A percentile compares a stretch with the other conserved stretches of the same genome.
These are phyloP conservation scores for Delphinapterus leucas DNA, from an alignment of 2,113 vertebrate genomes.

Conservation along the genomic window DNA sequence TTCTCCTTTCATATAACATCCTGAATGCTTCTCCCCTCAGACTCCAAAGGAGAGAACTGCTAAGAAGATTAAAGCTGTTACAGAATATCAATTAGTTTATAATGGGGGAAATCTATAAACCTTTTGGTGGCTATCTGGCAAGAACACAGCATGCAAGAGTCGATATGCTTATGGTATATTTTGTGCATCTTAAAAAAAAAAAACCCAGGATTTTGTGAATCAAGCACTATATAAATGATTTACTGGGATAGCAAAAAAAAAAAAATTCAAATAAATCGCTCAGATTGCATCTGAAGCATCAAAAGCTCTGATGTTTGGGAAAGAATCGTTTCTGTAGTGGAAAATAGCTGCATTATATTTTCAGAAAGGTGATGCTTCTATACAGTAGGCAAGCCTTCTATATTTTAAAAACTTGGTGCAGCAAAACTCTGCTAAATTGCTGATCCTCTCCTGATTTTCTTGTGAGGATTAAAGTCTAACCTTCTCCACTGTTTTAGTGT, in stretches of 20 bases:
- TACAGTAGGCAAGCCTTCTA: neutral
- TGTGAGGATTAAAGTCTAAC: neutral
- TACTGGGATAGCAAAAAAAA: neutral
- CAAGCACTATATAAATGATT: conserved; percentile 52
- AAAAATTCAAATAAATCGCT: conserved; percentile 16
- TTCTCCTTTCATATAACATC: conserved; percentile 38
- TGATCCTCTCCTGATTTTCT: conserved; percentile 15
- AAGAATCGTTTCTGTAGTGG: conserved; percentile 30
- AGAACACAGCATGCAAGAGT: conserved; percentile 24
- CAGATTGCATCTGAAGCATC: conserved; percentile 51
- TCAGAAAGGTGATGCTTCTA: conserved; percentile 52
- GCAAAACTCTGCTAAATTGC: neutral
- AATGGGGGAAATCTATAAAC: conserved; percentile 53
- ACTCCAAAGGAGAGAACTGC: neutral
- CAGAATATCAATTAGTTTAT: conserved; percentile 62
- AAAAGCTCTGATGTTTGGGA: conserved; percentile 29
- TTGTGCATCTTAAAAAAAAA: conserved; percentile 40
- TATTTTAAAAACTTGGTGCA: conserved; percentile 17
- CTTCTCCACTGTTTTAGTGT: neutral
- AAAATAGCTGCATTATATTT: conserved; percentile 55
- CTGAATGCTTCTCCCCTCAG: neutral
- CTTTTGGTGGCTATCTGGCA: conserved; percentile 47
- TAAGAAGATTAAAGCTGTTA: conserved; percentile 39
- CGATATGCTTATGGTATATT: conserved; percentile 30
- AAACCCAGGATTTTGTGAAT: conserved; percentile 41